Percentiles rank a stretch among this genome's conserved stretches.
These are phyloP conservation scores for Drosophila parabipectinata DNA, from an alignment of 1,140 invertebrate species.

Conservation along the genomic window DNA sequence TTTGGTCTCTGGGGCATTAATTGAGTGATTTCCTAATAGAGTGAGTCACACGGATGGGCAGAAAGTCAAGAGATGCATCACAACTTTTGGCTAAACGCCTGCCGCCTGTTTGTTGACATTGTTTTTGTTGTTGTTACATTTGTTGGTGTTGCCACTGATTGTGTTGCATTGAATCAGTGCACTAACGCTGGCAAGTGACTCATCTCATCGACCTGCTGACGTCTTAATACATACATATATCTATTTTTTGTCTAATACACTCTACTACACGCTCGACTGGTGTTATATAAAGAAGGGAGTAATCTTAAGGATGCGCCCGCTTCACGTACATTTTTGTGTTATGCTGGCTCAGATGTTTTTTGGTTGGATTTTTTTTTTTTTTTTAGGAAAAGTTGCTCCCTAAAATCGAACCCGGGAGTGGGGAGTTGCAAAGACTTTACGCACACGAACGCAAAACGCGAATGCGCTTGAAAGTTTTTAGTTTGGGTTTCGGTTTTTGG, in stretches of 20 bases:
- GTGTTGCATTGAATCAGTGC: slow-evolving; percentile 27
- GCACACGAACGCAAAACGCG: slow-evolving; percentile 26
- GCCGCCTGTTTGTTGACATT: slow-evolving; percentile 75
- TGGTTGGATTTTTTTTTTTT: too few species aligned
- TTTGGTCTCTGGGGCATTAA: slow-evolving; percentile 12
- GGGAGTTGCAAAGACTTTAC: neutral
- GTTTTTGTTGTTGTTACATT: slow-evolving; percentile 44
- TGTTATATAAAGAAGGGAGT: slow-evolving; percentile 29
- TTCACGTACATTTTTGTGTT: slow-evolving; percentile 42
- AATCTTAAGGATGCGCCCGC: slow-evolving; percentile 12
- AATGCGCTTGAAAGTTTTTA: slow-evolving; percentile 44
- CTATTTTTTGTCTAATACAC: neutral
- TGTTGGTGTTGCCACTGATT: slow-evolving; percentile 3
- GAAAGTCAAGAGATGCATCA: slow-evolving; percentile 73
- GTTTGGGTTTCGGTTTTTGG: slow-evolving; percentile 17
- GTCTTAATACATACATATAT: slow-evolving; percentile 15
- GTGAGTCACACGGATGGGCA: slow-evolving; percentile 52
- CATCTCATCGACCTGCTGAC: slow-evolving; percentile 50
- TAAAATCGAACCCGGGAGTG: slow-evolving; percentile 5
- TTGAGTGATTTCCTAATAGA: slow-evolving; percentile 14
- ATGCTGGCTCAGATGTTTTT: slow-evolving; percentile 44
- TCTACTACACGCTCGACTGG: slow-evolving; percentile 15
- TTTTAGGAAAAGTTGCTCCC: slow-evolving; percentile 28
- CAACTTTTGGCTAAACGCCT: slow-evolving; percentile 76
- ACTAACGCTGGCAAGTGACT: slow-evolving; percentile 48